Percentiles rank a stretch among this genome's conserved stretches.
These are phyloP conservation scores for Empis livida DNA, from an alignment of 2,888 invertebrate species.

Conservation along the genomic window DNA sequence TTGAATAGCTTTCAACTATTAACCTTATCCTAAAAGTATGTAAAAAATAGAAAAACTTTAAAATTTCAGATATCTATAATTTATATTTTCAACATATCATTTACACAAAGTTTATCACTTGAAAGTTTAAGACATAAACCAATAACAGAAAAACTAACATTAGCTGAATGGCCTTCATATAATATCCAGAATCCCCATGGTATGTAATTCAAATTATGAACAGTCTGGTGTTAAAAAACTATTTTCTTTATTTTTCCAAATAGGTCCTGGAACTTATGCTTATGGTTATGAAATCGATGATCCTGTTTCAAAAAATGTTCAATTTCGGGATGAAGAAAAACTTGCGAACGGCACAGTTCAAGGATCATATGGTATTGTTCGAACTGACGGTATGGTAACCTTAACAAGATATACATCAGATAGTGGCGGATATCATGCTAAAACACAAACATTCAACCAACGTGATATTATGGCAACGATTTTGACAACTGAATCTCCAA, in stretches of 20 bases:
- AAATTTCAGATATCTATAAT: no score
- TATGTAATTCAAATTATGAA: constrained; percentile 9
- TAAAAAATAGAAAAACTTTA: no score
- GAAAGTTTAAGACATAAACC: background rate
- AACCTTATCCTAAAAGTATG: no score
- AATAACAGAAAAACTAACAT: constrained; percentile 15
- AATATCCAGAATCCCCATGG: constrained; percentile 29
- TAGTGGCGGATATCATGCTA: constrained; percentile 41
- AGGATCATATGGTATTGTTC: constrained; percentile 59
- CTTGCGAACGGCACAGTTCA: constrained; percentile 56
- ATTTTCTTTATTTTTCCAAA: constrained; percentile 1
- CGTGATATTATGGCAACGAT: constrained; percentile 1
- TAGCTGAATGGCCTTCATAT: constrained; percentile 33
- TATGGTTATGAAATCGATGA: constrained; percentile 62
- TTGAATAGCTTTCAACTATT: no score
- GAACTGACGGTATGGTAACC: constrained; percentile 47
- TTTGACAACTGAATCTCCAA: background rate
- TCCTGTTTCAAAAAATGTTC: constrained; percentile 47
- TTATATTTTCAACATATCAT: no score
- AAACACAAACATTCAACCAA: constrained; percentile 17
- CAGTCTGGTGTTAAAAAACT: background rate
- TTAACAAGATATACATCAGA: constrained; percentile 53
- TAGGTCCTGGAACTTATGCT: constrained; percentile 51
- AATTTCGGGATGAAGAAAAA: constrained; percentile 57
- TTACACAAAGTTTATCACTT: no score